Evolutionary conservation across 2,797 vertebrate genomes (phyloP), one percentile per base, ranked within the genome.

Genomic region (Crenichthys baileyi): DNA sequence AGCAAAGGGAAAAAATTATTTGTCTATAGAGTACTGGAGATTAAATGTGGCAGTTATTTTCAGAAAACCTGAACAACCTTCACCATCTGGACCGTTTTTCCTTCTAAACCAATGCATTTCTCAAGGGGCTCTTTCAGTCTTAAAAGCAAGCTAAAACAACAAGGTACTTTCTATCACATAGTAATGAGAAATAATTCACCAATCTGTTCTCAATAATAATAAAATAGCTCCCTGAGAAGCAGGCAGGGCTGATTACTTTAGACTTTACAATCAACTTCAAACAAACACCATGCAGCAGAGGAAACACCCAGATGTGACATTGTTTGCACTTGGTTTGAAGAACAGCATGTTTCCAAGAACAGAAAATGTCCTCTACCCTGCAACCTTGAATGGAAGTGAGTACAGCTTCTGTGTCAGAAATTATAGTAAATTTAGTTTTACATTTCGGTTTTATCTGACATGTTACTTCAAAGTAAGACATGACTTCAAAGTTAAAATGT

Each of bases 151-250:
- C 74, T 75, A 70, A 79, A 89, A 83, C 79, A 90, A 81, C 78
- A 83, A 81, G 79, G 82, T 88, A 72, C 88, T 91, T 90, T 89
- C 78, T 85, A 87, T 91, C 78, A 81, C 68, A 86, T 70, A 60
- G 60, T 85, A 87, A 91, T 86, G 82, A 82, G 80, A 80, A 83
- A 80, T 90, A 83, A 77, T 85, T 80, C 79, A 76, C 73, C 85
- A 89, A 61, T 87, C 85, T 89, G 60, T 72, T 75, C 83, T 78
- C 78, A 79, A 79, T 80, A 65, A 77, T 73, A 67, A 70, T 72
- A 58, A 82, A 82, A 87, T 81, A 56, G 29, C 12, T 51, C 55
- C 24, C 71, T 0, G 60, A 72, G 78, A 80, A 60, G 80, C 61
- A 81, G 53, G 55, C 80, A 41, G 60, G 12, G 63, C n/a, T 83